phyloP scores from a whole-genome alignment of 2,797 vertebrate species.

The Tinamus major region DNA sequence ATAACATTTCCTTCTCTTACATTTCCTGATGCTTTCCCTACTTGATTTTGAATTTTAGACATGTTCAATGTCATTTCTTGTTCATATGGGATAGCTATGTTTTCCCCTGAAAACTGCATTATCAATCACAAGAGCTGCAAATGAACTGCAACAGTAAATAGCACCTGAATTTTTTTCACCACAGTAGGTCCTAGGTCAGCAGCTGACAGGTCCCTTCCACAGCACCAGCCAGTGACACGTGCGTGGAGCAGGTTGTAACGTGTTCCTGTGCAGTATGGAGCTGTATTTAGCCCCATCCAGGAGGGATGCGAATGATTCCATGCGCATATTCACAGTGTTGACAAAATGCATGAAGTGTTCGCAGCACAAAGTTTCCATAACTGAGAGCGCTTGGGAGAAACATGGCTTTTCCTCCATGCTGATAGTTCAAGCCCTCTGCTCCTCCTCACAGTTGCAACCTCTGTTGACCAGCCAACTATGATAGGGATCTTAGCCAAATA shows the following conservation, averaged over 20 bases:
- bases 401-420: background rate
- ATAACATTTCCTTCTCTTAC: background rate
- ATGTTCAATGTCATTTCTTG: background rate
- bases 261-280: accelerated
- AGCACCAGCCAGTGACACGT: background rate
- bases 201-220: background rate
- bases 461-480: slow-evolving; percentile 10
- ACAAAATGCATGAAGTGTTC: background rate
- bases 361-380: background rate
- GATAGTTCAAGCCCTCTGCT: background rate
- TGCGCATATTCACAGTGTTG: accelerated
- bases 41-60: background rate
- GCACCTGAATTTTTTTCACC: background rate
- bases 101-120: background rate
- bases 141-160: background rate
- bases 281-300: background rate
- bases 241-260: background rate
- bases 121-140: background rate
- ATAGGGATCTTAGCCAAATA: slow-evolving; percentile 28
- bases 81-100: background rate
- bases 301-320: background rate
- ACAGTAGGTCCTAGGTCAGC: background rate
- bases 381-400: background rate
- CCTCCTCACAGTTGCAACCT: background rate
- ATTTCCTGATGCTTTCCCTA: background rate